phyloP scores from a whole-genome alignment of 2,113 vertebrate species.

The Tragulus kanchil region DNA sequence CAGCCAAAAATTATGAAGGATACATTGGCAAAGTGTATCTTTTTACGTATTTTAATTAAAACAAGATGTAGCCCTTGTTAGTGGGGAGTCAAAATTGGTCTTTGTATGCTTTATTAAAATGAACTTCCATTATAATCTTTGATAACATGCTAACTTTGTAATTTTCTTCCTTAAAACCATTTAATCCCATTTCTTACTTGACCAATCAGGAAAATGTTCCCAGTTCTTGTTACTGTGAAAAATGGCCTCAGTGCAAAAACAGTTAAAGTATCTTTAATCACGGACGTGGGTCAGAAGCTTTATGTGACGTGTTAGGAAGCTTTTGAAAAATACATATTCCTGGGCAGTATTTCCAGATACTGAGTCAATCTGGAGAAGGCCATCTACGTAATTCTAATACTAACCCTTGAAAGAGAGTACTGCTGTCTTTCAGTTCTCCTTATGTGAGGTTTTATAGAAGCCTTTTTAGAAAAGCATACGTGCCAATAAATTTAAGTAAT shows the following conservation, averaged over 20 bases:
- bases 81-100: not conserved
- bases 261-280: not conserved
- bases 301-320: not conserved
- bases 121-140: not conserved
- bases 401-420: not conserved
- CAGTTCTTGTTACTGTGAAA: constrained; percentile 23
- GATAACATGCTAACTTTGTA: not conserved
- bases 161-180: not conserved
- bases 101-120: constrained; percentile 14
- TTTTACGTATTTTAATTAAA: constrained; percentile 18
- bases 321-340: constrained; percentile 1
- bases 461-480: not conserved
- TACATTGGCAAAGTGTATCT: not conserved
- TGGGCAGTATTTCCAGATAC: not conserved
- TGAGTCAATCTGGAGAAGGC: not conserved
- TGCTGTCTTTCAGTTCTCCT: not conserved
- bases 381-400: not conserved
- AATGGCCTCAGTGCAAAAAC: not conserved
- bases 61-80: not conserved
- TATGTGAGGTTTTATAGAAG: not conserved
- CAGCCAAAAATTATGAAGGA: not conserved
- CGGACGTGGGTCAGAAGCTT: not conserved
- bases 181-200: not conserved
- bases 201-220: not conserved
- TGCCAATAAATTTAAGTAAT: constrained; percentile 31